Percentiles rank a stretch among this genome's conserved stretches.
phyloP scores from a whole-genome alignment of 1,140 invertebrate species.

The Littorina saxatilis region DNA sequence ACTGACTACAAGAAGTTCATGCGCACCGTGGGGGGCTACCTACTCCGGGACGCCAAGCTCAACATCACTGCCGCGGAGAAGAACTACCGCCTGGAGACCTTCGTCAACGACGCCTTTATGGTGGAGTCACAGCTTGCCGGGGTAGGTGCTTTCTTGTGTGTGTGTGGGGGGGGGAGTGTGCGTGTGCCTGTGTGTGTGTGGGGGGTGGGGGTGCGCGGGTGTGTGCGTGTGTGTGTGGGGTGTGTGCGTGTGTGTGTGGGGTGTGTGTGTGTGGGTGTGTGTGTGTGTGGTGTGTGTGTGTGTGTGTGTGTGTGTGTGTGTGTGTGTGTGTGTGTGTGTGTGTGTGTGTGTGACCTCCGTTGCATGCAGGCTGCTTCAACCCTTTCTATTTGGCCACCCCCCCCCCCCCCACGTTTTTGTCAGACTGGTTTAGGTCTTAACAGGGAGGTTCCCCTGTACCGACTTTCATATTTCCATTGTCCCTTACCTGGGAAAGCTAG shows the following conservation, averaged over 20 bases:
- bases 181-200: too few relatives aligned
- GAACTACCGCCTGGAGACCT: constrained; percentile 76
- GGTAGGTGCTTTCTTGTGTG: constrained; percentile 66
- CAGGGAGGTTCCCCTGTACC: too few relatives aligned
- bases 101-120: constrained; percentile 79
- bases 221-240: neutral
- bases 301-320: too few relatives aligned
- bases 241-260: neutral
- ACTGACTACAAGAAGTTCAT: constrained; percentile 79
- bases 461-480: too few relatives aligned
- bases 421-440: too few relatives aligned
- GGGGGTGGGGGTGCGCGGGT: neutral
- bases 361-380: too few relatives aligned
- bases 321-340: neutral
- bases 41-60: constrained; percentile 68
- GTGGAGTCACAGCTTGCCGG: constrained; percentile 81
- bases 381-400: too few relatives aligned
- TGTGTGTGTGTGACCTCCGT: constrained; percentile 6
- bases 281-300: too few relatives aligned
- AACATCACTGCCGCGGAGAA: constrained; percentile 70
- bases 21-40: constrained; percentile 77
- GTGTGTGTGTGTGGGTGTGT: neutral
- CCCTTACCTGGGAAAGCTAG: too few relatives aligned
- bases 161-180: too few relatives aligned
- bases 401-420: too few relatives aligned